Evolutionary conservation across 2,797 vertebrate species (phyloP).

Genomic region (Perodicticus potto): DNA sequence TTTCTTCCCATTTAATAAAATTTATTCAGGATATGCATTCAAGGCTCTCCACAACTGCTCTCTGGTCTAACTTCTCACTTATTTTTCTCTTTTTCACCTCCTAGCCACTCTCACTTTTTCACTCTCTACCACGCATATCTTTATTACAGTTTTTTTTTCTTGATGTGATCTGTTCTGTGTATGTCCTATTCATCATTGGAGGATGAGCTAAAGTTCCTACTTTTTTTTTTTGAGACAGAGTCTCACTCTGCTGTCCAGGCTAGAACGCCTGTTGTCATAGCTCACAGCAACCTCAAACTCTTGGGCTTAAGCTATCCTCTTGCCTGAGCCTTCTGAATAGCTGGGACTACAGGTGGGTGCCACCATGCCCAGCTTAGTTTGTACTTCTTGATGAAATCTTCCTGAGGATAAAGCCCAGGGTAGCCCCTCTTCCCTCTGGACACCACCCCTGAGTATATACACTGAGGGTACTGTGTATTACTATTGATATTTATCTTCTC

Average conservation of each 20-base stretch:
- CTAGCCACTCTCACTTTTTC: neutral
- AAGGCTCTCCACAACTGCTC: neutral
- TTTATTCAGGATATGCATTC: neutral
- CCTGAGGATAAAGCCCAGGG: neutral
- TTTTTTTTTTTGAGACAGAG: neutral
- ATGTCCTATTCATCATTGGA: neutral
- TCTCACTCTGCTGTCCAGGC: too few relatives aligned
- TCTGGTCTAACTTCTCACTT: neutral
- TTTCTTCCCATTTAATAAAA: conserved; percentile 25
- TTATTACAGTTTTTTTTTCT: neutral
- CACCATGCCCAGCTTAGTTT: too few relatives aligned
- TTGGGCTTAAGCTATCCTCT: too few relatives aligned
- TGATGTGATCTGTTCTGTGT: neutral
- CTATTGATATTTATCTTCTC: neutral
- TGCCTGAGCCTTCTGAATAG: too few relatives aligned
- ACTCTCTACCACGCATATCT: neutral
- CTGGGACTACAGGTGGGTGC: too few relatives aligned
- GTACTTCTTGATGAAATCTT: neutral
- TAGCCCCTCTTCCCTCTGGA: neutral
- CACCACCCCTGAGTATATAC: neutral
- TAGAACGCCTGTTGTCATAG: too few relatives aligned
- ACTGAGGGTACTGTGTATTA: neutral
- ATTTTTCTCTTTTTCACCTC: conserved; percentile 12
- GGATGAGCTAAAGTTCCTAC: neutral
- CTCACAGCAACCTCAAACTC: too few relatives aligned